A percentile compares a stretch with the other conserved stretches of the same genome.
These are phyloP conservation scores for Penelope pileata DNA, from an alignment of 2,113 vertebrate species.

Conservation along the genomic window DNA sequence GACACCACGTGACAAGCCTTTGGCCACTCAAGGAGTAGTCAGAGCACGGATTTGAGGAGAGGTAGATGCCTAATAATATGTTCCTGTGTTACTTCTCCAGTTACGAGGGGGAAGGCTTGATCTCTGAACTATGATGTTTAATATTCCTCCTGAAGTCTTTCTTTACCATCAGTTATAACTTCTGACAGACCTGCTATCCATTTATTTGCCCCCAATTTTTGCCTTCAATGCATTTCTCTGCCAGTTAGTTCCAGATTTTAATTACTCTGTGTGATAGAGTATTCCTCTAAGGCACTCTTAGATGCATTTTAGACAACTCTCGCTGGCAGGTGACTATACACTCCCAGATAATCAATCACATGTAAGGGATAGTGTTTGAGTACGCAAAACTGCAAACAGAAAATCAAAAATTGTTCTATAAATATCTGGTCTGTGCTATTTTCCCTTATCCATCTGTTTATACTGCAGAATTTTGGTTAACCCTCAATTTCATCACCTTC, in stretches of 20 bases:
- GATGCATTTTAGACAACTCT: not conserved
- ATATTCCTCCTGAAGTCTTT: not conserved
- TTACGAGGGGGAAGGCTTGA: not conserved
- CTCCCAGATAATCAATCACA: conserved; percentile 1
- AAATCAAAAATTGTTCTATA: not conserved
- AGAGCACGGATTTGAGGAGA: not conserved
- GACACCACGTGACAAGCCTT: not conserved
- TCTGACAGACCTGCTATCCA: not conserved
- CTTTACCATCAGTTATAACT: not conserved
- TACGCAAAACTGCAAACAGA: not conserved
- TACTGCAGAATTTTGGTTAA: not conserved
- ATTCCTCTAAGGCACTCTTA: not conserved
- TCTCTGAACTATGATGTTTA: not conserved
- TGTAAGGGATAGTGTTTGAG: not conserved
- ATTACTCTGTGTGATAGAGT: not conserved
- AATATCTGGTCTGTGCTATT: not conserved
- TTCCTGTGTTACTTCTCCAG: not conserved
- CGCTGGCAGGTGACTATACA: not conserved
- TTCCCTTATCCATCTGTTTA: not conserved
- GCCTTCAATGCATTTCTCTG: not conserved
- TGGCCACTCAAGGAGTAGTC: not conserved
- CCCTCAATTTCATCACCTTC: not conserved
- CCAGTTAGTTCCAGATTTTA: not conserved
- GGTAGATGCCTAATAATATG: fast-evolving
- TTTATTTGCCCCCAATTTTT: not conserved